phyloP scores from a whole-genome alignment of 1,140 invertebrate genomes.

The Trinorchestia longiramus region DNA sequence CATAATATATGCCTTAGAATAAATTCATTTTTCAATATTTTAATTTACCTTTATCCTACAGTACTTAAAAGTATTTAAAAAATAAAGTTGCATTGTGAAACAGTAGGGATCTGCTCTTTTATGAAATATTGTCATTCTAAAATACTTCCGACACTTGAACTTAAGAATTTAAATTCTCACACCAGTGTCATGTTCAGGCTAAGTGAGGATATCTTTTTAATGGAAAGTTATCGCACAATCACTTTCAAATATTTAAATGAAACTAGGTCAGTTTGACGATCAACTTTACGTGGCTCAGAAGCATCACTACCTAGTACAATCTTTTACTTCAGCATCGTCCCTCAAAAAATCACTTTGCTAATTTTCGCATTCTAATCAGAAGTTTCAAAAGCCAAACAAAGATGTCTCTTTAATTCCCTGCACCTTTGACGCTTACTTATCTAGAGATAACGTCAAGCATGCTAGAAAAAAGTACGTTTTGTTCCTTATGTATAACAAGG shows the following conservation, averaged over 20 bases:
- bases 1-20: not conserved
- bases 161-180: not conserved
- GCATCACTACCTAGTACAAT: not conserved
- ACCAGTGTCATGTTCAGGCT: not conserved
- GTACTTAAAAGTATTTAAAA: not conserved
- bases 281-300: not conserved
- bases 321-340: not conserved
- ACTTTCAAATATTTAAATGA: not conserved
- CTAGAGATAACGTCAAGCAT: not conserved
- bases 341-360: not conserved
- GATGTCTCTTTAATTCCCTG: not conserved
- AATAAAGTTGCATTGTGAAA: not conserved
- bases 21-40: not conserved
- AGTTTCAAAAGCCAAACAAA: not conserved
- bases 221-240: not conserved
- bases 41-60: not conserved
- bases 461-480: not conserved
- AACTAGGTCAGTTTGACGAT: not conserved
- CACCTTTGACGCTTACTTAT: not conserved
- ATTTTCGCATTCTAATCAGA: not conserved
- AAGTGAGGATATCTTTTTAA: not conserved
- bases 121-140: not conserved
- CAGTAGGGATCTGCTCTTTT: too few species aligned
- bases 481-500: not conserved
- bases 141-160: not conserved